These are phyloP conservation scores for Cyprinella venusta DNA, from an alignment of 2,797 vertebrate species.

Conservation along the genomic window DNA sequence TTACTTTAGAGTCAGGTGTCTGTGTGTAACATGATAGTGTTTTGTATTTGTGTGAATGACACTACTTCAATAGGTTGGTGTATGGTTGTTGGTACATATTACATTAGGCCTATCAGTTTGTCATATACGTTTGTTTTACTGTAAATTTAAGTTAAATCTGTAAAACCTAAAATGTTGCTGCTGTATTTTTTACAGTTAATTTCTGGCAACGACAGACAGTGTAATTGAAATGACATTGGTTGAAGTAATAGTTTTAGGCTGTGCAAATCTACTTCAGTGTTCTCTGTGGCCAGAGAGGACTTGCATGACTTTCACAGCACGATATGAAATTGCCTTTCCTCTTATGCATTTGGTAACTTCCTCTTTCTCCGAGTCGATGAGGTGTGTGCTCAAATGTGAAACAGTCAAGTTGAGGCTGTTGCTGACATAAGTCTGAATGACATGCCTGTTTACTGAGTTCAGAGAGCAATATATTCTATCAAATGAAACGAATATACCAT, in stretches of 20 bases:
- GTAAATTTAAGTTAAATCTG: too few species aligned
- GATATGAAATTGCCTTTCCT: slow-evolving; percentile 49
- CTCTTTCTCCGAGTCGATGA: slow-evolving; percentile 57
- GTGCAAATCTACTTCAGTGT: slow-evolving; percentile 20
- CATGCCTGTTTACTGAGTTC: slow-evolving; percentile 24
- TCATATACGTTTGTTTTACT: too few species aligned
- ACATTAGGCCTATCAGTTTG: too few species aligned
- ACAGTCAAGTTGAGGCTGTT: slow-evolving; percentile 20
- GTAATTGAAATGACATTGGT: background rate
- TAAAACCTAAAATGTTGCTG: too few species aligned
- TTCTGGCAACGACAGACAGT: background rate
- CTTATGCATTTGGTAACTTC: slow-evolving; percentile 61
- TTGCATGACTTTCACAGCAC: slow-evolving; percentile 42
- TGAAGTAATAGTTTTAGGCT: background rate
- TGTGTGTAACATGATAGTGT: too few species aligned
- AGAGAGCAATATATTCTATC: slow-evolving; percentile 30
- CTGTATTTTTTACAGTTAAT: too few species aligned
- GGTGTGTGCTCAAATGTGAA: slow-evolving; percentile 55
- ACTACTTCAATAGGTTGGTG: too few species aligned
- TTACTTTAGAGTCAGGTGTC: too few species aligned
- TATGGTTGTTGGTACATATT: too few species aligned
- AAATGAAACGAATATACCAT: slow-evolving; percentile 38
- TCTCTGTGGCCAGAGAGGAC: background rate
- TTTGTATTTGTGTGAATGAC: too few species aligned
- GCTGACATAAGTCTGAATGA: slow-evolving; percentile 44